These are phyloP conservation scores for Hyalella azteca DNA, from an alignment of 2,888 invertebrate genomes.

Conservation along the genomic window DNA sequence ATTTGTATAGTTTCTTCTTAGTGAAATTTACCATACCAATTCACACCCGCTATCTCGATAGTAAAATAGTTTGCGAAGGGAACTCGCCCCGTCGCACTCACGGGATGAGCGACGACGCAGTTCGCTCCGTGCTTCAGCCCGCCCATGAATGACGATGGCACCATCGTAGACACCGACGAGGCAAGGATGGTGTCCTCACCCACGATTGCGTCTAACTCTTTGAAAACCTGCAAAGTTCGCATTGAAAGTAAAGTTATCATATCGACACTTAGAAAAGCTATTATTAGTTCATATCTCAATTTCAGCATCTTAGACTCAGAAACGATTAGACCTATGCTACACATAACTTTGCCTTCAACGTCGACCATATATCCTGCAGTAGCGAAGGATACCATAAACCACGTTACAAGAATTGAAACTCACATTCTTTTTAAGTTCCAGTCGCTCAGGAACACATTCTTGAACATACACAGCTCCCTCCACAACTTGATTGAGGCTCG, in stretches of 20 bases:
- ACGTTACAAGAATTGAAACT: slow-evolving; percentile 67
- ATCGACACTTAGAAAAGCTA: neutral
- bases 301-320: neutral
- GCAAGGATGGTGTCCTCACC: slow-evolving; percentile 81
- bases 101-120: slow-evolving; percentile 88
- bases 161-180: slow-evolving; percentile 91
- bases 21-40: no score
- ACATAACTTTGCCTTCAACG: no score
- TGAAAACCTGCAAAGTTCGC: slow-evolving; percentile 47
- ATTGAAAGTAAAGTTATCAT: neutral
- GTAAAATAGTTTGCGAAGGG: no score
- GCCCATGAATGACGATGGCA: slow-evolving; percentile 86
- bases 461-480: slow-evolving; percentile 82
- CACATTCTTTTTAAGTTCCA: slow-evolving; percentile 82
- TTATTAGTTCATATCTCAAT: neutral
- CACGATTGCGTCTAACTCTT: slow-evolving; percentile 62
- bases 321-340: no score
- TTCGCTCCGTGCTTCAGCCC: slow-evolving; percentile 75
- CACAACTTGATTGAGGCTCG: slow-evolving; percentile 73
- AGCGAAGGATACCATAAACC: no score
- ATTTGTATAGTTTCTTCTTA: no score
- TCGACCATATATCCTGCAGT: no score
- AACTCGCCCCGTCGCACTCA: slow-evolving; percentile 64
- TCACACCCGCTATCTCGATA: no score
- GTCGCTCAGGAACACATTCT: slow-evolving; percentile 91